Evolutionary conservation across 2,113 vertebrate genomes (phyloP).

Genomic region (Podarcis cretensis): DNA sequence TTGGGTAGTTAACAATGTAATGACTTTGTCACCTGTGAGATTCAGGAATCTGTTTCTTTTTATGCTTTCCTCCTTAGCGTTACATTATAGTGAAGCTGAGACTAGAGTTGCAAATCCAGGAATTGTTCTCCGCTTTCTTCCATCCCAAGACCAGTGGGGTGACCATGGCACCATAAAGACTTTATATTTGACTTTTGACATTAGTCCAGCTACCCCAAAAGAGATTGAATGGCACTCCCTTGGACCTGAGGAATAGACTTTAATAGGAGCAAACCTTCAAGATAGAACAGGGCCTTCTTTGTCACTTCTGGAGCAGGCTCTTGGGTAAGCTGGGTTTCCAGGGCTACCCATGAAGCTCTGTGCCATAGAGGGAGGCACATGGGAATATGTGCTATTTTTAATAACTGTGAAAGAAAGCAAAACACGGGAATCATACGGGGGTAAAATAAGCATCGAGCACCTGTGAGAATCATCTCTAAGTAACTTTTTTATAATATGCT

Average conservation of each 20-base stretch:
- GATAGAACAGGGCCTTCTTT: not conserved
- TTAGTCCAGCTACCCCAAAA: not conserved
- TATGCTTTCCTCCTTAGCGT: not conserved
- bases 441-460: not conserved
- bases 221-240: not conserved
- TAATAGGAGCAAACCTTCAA: not conserved
- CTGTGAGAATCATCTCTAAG: not conserved
- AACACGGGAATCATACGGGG: no score
- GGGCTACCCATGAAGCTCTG: not conserved
- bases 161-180: no score
- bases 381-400: not conserved
- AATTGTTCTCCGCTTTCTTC: not conserved
- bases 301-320: not conserved
- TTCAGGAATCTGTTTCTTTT: not conserved
- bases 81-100: not conserved
- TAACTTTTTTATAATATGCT: not conserved
- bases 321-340: slow-evolving; percentile 1
- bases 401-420: not conserved
- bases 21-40: not conserved
- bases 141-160: not conserved
- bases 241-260: not conserved
- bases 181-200: not conserved
- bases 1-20: not conserved
- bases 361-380: not conserved
- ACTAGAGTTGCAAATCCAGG: not conserved